Evolutionary conservation across 2,113 vertebrate genomes (phyloP), one percentile per base, ranked within the genome.

Genomic region (Anarhynchus alexandrinus): DNA sequence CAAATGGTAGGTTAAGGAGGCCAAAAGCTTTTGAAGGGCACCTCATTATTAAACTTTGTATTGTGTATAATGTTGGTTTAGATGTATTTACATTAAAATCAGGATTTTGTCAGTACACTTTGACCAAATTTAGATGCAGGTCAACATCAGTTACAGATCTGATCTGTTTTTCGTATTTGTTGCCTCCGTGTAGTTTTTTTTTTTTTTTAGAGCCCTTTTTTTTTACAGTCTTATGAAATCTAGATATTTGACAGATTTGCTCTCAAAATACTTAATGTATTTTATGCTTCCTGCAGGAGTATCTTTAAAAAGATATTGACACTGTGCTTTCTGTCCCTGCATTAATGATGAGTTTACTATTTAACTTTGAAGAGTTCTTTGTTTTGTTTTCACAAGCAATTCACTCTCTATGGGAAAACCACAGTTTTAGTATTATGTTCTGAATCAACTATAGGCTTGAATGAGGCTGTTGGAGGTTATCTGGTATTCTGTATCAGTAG

Each of bases 1-100:
- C 15, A 88, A 58, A 69, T 82, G 11, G 7, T 22, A 64, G 55
- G 7, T 64, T 64, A 67, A 26, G 15, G 25, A 57, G 9, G 36
- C 8, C 57, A 51, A 61, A 86, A 71, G 6, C 12, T 72, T 80
- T 29, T 30, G 36, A 72, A 49, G 20, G 17, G 0, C n/a, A 27
- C 34, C 5, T 82, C 3, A 20, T 49, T 45, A 15, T 54, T 73
- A 22, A 62, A n/a, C 12, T 54, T 52, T 27, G 2, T 26, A 65
- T 65, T 22, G 9, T 0, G 0, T 36, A 14, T 8, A 4, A 34
- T 30, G 6, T 64, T 10, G 7, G 3, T 34, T 72, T 77, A 54
- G n/a, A 10, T 72, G 11, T 49, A n/a, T 38, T 81, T 45, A 26
- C 3, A 1, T 40, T 80, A 79, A 91, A 57, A 54, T 62, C 22